phyloP scores from a whole-genome alignment of 1,140 invertebrate species.

The Sminthurides bifidus region DNA sequence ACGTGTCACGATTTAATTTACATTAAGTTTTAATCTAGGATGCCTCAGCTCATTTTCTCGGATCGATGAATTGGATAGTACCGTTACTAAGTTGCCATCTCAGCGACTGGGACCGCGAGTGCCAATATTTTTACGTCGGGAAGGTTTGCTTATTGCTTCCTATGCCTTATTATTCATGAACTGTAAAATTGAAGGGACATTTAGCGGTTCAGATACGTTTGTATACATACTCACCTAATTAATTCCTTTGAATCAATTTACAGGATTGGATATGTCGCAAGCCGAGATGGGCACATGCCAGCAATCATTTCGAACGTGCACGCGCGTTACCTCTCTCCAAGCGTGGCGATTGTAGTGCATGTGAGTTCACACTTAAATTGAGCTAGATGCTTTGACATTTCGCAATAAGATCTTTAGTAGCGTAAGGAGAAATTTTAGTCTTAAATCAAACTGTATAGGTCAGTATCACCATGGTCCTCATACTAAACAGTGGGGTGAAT shows the following conservation, averaged over 20 bases:
- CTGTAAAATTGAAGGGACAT: no score
- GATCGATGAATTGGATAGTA: slow-evolving; percentile 48
- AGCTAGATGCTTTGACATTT: neutral
- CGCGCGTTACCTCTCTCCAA: slow-evolving; percentile 61
- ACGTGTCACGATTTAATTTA: no score
- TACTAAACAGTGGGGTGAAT: slow-evolving; percentile 61
- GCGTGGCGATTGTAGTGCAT: slow-evolving; percentile 69
- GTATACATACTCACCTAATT: no score
- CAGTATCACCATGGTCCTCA: slow-evolving; percentile 58
- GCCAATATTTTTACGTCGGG: slow-evolving; percentile 42
- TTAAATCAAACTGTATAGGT: slow-evolving; percentile 44
- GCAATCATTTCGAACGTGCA: slow-evolving; percentile 75
- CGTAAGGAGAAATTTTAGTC: neutral
- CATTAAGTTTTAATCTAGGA: slow-evolving; percentile 36
- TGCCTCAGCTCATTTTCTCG: slow-evolving; percentile 52
- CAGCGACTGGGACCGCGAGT: slow-evolving; percentile 58
- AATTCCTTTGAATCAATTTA: slow-evolving; percentile 34
- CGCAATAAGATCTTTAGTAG: no score
- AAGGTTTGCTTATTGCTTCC: no score
- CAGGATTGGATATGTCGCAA: slow-evolving; percentile 79
- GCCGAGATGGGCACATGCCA: slow-evolving; percentile 71
- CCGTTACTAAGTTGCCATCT: slow-evolving; percentile 58
- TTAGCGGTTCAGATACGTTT: no score
- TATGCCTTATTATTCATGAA: no score
- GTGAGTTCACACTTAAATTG: slow-evolving; percentile 38